These are phyloP conservation scores for Holcopasites calliopsidis DNA, from an alignment of 1,140 invertebrate genomes.

Conservation along the genomic window DNA sequence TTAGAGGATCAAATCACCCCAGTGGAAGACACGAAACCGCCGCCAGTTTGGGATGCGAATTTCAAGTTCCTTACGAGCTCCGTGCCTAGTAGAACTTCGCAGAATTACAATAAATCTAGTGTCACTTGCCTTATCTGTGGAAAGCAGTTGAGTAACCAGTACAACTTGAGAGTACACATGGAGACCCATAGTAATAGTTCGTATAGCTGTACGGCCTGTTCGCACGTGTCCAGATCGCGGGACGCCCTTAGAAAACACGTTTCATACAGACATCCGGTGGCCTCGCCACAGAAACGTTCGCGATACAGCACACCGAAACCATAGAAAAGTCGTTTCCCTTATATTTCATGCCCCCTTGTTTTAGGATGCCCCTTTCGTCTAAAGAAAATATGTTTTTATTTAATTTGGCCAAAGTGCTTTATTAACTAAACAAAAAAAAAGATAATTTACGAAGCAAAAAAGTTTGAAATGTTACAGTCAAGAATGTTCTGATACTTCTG, in stretches of 20 bases:
- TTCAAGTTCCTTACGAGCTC: slow-evolving; percentile 70
- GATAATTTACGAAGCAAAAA: not conserved
- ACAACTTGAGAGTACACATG: slow-evolving; percentile 93
- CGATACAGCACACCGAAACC: slow-evolving; percentile 71
- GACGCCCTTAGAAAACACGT: slow-evolving; percentile 93
- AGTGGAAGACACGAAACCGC: slow-evolving; percentile 66
- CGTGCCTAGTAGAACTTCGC: slow-evolving; percentile 60
- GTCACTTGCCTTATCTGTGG: slow-evolving; percentile 92
- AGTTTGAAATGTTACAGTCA: slow-evolving; percentile 1
- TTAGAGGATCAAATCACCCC: slow-evolving; percentile 61
- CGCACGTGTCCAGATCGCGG: slow-evolving; percentile 90
- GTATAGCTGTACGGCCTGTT: slow-evolving; percentile 90
- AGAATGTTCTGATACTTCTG: slow-evolving; percentile 3
- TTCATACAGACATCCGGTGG: slow-evolving; percentile 88
- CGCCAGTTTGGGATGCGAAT: slow-evolving; percentile 69
- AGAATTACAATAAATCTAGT: slow-evolving; percentile 78
- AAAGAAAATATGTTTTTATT: slow-evolving; percentile 18
- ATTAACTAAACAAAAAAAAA: slow-evolving; percentile 10
- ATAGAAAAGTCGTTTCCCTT: slow-evolving; percentile 37
- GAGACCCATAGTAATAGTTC: slow-evolving; percentile 92
- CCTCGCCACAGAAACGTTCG: slow-evolving; percentile 75
- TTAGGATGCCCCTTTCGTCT: slow-evolving; percentile 33
- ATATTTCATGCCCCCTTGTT: slow-evolving; percentile 5
- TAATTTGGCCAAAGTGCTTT: not conserved
- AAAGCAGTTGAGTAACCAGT: slow-evolving; percentile 93